Evolutionary conservation across 2,888 invertebrate species (phyloP), one percentile per base, ranked within the genome.

Genomic region (Strigamia transsilvanica): DNA sequence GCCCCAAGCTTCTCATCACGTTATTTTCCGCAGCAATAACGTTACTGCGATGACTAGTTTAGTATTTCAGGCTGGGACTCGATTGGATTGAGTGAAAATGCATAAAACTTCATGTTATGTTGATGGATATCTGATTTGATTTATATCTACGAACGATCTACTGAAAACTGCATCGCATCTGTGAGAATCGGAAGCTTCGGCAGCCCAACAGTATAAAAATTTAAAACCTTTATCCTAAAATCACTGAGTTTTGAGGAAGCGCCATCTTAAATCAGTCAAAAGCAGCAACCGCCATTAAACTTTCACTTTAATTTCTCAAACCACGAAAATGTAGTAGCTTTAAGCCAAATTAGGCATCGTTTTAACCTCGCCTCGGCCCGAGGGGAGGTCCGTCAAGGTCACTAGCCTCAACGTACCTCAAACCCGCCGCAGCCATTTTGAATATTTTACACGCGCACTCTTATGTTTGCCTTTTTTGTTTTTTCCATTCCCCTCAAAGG

Each of bases 321-420:
- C 73, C 73, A 73, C 32, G 73, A 73, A 73, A 73, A 15, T 73
- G 27, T 32, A 73, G 73, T 73, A 73, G 73, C 73, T 73, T 13
- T 32, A n/a, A 73, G 73, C 73, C 73, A 73, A 73, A 32, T 73
- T 73, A 73, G 73, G 73, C 27, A 73, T 73, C 73, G 32, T 73
- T 32, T 32, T 73, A 73, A 73, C 73, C 73, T 73, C 73, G 73
- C 73, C 73, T 73, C n/a, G 9, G 73, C 73, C 32, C 10, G 1
- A 73, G 73, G 73, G 73, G 27, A 73, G 73, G 73, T 32, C 73
- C 73, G 15, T 73, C 73, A 73, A 73, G 73, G 73, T 73, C 73
- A 73, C 73, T 73, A 73, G 73, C 73, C 73, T 73, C 73, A 27
- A 15, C 32, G 73, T 73, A 73, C 73, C 73, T 73, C 73, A 73